Base-by-base conservation (phyloP, 1,140 invertebrate species). In the Lethocerus indicus region DNA sequence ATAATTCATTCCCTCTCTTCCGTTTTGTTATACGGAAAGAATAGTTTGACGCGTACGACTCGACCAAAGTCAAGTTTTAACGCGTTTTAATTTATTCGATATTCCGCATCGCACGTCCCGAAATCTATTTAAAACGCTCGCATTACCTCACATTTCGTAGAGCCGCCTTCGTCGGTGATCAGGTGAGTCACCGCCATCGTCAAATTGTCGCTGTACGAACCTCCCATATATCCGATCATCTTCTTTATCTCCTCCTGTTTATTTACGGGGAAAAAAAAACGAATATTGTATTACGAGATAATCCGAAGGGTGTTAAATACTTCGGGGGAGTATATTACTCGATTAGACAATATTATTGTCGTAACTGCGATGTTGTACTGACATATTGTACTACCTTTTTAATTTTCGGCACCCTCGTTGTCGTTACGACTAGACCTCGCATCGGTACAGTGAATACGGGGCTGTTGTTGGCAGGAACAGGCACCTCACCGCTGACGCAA, bases 361-460 rank as follows among this genome's bases (percentile, higher is more conserved):
- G n/a, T 9, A n/a, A 9, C 9, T 32, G 7, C 9, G 7, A 32
- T 32, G n/a, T 32, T 32, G 20, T 14, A 35, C 5, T 27, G 23
- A 48, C 5, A 21, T 49, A 41, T n/a, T 26, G 5, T 6, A 46
- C 49, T 64, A 79, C 81, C 65, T 83, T 86, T 42, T 65, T 63
- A 36, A 67, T 57, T 57, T 68, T 69, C 29, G 67, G 63, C 25
- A 90, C 67, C 39, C 80, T 80, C 41, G 83, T 85, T 43, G 78
- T 75, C 7, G 79, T 80, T 25, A 90, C 65, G 6, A 80, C 67
- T 2, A 88, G 60, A 44, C 75, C 75, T 56, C 77, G 73, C 87
- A 92, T 89, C 1, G 83, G 79, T 29, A 83, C 73, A 23, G 80
- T 85, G 58, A 76, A 86, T 12, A 89, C 70, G n/a, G 87, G 85